phyloP scores from a whole-genome alignment of 2,888 invertebrate genomes.

The Leptinotarsa juncta region DNA sequence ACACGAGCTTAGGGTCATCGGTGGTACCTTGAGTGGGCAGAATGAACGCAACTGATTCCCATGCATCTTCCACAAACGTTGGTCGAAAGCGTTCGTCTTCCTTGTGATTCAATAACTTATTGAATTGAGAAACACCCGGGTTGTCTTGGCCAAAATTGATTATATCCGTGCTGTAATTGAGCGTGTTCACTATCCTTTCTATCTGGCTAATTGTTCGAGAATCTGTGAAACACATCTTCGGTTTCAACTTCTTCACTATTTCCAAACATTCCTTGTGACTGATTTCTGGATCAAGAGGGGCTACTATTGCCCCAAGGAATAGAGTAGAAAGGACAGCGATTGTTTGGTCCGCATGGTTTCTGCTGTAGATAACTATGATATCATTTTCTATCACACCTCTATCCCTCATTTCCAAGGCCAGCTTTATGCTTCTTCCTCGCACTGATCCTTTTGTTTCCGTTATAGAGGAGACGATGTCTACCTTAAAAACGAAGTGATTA shows the following conservation, averaged over 20 bases:
- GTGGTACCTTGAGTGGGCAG: constrained; percentile 56
- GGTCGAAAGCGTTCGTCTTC: constrained; percentile 51
- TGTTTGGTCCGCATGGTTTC: constrained; percentile 57
- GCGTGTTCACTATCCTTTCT: constrained; percentile 45
- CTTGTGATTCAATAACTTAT: constrained; percentile 41
- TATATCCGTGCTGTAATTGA: constrained; percentile 39
- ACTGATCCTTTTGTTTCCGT: constrained; percentile 59
- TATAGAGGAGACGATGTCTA: constrained; percentile 55
- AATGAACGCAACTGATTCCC: constrained; percentile 56
- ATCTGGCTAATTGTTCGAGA: constrained; percentile 53
- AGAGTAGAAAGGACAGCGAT: constrained; percentile 56
- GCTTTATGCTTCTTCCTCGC: constrained; percentile 52
- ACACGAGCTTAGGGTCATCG: constrained; percentile 54
- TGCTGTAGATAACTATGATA: constrained; percentile 56
- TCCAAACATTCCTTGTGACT: constrained; percentile 51
- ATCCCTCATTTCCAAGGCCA: constrained; percentile 54
- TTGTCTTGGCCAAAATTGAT: constrained; percentile 41
- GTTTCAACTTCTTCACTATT: constrained; percentile 53
- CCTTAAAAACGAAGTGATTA: constrained; percentile 45
- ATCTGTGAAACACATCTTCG: constrained; percentile 60
- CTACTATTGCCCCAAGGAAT: constrained; percentile 58
- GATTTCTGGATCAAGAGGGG: constrained; percentile 55
- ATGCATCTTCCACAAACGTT: constrained; percentile 49
- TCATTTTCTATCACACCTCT: constrained; percentile 53
- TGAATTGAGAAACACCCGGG: constrained; percentile 25